Base-by-base conservation (phyloP, 1,140 invertebrate genomes). In the Zaprionus lachaisei region DNA sequence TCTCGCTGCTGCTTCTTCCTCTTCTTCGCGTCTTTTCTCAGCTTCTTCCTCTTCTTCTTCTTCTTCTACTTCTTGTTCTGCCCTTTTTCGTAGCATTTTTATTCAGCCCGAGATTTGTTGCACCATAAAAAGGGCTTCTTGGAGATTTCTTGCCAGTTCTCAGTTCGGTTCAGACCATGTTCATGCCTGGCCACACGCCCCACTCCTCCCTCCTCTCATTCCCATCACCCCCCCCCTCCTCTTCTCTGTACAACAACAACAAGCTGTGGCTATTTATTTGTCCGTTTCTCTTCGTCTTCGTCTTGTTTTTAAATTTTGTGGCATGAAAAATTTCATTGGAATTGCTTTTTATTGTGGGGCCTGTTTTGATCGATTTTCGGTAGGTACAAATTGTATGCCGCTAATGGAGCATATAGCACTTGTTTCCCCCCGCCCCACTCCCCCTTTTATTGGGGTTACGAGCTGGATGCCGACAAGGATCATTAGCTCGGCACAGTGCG, bases 241-340 rank as follows among this genome's bases (percentile, higher is more conserved):
- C 78, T 65, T 20, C 31, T 47, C 65, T 26, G 34, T 62, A n/a
- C 22, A 6, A 51, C 44, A 22, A 51, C 64, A 58, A 20, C 37
- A 37, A 69, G 66, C 72, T 63, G 49, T 2, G 77, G 69, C 85
- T 90, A 84, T 89, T 81, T 81, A 79, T 77, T 76, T 77, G 75
- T 71, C 47, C 55, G 28, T 56, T 76, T 34, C 71, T 22, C 20
- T 22, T 22, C 55, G 22, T 47, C 60, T 70, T 56, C 64, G 24
- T 38, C 22, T 57, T 44, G 12, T 26, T 57, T 85, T 87, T 86
- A 74, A 81, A 84, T 87, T 86, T 87, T 69, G 80, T 73, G 58
- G 77, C 72, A 83, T 87, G 83, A 87, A 87, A 83, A 89, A 89
- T 89, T 89, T 89, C 85, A 89, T 90, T 90, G 79, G 84, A 89